Conservation (phyloP, 2,888 invertebrate genomes). For the Chirona hameri region DNA sequence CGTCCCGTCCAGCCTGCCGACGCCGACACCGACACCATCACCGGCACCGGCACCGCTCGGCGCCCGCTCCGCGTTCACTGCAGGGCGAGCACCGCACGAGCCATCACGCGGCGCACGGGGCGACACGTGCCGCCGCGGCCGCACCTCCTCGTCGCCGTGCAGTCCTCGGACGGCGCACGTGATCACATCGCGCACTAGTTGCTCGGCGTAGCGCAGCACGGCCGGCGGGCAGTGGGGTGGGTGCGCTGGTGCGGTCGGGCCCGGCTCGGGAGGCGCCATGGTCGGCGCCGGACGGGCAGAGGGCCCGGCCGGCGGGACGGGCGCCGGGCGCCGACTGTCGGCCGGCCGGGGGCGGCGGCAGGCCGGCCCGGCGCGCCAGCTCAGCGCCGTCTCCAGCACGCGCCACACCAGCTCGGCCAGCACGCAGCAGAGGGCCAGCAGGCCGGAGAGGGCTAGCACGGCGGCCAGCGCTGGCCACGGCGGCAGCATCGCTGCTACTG, state of each 20-base stretch:
- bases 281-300: not conserved
- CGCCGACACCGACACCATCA: not conserved
- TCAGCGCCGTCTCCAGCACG: slow-evolving; percentile 3
- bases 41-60: not conserved
- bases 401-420: not conserved
- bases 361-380: not conserved
- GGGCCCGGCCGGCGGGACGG: slow-evolving; percentile 3
- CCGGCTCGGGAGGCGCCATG: not conserved
- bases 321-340: slow-evolving; percentile 3
- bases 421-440: not conserved
- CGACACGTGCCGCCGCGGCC: not conserved
- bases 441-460: not conserved
- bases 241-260: not conserved
- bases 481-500: not conserved
- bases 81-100: not conserved
- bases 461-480: slow-evolving; percentile 7
- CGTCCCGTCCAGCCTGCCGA: not conserved
- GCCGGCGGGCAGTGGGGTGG: not conserved
- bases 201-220: not conserved
- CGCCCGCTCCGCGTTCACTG: not conserved
- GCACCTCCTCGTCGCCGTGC: not conserved
- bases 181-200: slow-evolving; percentile 22
- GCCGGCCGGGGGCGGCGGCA: not conserved
- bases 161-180: not conserved
- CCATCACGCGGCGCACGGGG: not conserved